Base-by-base conservation (phyloP, 2,888 invertebrate species). In the Trissonchulus sp. region DNA sequence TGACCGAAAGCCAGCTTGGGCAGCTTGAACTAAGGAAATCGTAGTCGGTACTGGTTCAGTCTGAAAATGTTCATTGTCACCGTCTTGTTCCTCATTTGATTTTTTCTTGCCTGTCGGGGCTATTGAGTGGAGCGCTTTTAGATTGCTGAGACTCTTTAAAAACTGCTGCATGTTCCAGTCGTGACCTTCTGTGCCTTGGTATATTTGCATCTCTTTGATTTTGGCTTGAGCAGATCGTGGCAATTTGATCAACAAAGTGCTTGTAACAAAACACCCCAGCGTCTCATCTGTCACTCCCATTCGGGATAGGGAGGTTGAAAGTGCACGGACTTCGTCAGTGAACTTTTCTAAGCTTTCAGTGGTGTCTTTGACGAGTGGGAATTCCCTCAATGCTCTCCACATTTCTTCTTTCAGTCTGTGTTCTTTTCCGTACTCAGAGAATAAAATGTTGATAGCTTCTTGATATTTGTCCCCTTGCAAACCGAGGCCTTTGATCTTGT, bases 401-500 rank as follows among this genome's bases (percentile, higher is more conserved):
- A 23, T 23, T 23, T 48, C 48, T 23, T 48, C 48, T 23, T 48
- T 48, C 8, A 48, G 48, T 23, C 23, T 48, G 23, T 8, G 23
- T 48, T 48, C 48, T 15, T 65, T 65, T 18, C 34, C 65, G 65
- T 65, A 65, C 15, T 65, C 31, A 8, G 8, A 28, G 15, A 18
- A 15, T 15, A 65, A 28, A 34, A 65, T 65, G n/a, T 15, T 34
- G 8, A 65, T 15, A 8, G 65, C 65, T 28, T 28, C 60, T 15
- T 65, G 65, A 34, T 65, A 65, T 28, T 65, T 65, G 30, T 34
- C 65, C 3, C 31, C 65, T 65, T 65, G 31, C n/a, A 65, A 28
- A 18, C 65, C 65, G 8, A 65, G 30, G n/a, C 65, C 65, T 65
- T 28, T 28, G 65, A 65, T 65, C 65, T 65, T 65, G 65, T 65